These are phyloP conservation scores for Apamea anceps DNA, from an alignment of 2,888 invertebrate genomes.

Conservation along the genomic window DNA sequence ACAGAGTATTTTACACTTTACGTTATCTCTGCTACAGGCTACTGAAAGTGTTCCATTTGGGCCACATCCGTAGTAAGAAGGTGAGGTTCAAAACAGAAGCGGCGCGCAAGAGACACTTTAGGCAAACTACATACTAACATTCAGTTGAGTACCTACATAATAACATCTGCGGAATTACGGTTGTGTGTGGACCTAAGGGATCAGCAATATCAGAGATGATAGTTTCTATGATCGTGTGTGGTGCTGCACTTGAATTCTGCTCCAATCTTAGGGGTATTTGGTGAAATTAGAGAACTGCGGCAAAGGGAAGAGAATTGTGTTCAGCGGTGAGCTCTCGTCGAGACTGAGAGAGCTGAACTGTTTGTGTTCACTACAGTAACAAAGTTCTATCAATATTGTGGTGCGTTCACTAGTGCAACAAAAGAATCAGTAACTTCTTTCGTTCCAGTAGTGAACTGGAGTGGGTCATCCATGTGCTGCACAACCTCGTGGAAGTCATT, in stretches of 20 bases:
- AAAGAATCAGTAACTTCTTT: background rate
- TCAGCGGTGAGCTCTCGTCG: background rate
- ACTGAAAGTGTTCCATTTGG: slow-evolving; percentile 19
- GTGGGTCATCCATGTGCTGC: background rate
- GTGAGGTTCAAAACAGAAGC: slow-evolving; percentile 7
- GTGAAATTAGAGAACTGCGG: background rate
- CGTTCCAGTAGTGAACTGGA: background rate
- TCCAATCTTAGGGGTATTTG: background rate
- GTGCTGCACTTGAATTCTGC: background rate
- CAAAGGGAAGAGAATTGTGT: background rate
- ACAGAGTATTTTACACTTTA: background rate
- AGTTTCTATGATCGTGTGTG: background rate
- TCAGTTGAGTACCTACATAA: background rate
- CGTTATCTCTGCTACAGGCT: background rate
- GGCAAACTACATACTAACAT: background rate
- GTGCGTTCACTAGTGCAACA: background rate
- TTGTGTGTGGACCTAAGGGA: background rate
- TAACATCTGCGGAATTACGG: background rate
- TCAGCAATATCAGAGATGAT: too few relatives aligned
- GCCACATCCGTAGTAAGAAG: background rate
- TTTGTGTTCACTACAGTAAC: background rate
- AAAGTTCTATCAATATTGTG: background rate
- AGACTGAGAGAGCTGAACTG: background rate
- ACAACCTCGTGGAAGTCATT: background rate
- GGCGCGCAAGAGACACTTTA: background rate